Conservation (phyloP, 2,888 invertebrate species). For the Lasius fuliginosus region DNA sequence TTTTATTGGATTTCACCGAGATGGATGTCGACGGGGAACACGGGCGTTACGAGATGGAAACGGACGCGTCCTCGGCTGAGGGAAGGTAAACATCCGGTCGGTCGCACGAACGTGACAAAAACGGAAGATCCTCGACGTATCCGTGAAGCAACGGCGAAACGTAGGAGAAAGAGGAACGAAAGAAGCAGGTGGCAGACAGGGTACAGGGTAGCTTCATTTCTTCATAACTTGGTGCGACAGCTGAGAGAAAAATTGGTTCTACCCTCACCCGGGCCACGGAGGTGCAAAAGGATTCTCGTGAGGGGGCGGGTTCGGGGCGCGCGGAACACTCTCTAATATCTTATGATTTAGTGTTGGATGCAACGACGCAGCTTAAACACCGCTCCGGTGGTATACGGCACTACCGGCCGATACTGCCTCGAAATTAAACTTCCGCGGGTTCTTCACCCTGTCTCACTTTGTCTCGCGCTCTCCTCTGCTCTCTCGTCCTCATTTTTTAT, state of each 20-base stretch:
- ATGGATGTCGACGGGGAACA: conserved; percentile 53
- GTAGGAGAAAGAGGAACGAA: conserved; percentile 55
- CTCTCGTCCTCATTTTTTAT: conserved; percentile 26
- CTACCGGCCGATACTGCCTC: conserved; percentile 72
- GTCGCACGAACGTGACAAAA: conserved; percentile 62
- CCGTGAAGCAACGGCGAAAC: conserved; percentile 45
- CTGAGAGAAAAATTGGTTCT: conserved; percentile 84
- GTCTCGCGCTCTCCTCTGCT: conserved; percentile 23
- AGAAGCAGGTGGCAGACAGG: conserved; percentile 66
- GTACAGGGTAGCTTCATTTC: conserved; percentile 78
- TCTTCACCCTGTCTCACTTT: conserved; percentile 51
- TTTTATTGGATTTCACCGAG: conserved; percentile 64
- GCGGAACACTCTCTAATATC: conserved; percentile 82
- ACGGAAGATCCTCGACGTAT: conserved; percentile 65
- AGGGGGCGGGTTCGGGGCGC: background rate
- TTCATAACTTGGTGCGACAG: conserved; percentile 84
- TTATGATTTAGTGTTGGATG: conserved; percentile 84
- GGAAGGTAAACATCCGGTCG: conserved; percentile 48
- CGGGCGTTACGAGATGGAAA: conserved; percentile 44
- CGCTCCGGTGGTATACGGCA: conserved; percentile 64
- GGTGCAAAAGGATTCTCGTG: conserved; percentile 72
- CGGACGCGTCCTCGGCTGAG: conserved; percentile 16
- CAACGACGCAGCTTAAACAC: conserved; percentile 82
- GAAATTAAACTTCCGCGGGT: conserved; percentile 82
- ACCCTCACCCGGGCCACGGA: conserved; percentile 69